These are phyloP conservation scores for Anastrepha obliqua DNA, from an alignment of 1,140 invertebrate genomes.

Conservation along the genomic window DNA sequence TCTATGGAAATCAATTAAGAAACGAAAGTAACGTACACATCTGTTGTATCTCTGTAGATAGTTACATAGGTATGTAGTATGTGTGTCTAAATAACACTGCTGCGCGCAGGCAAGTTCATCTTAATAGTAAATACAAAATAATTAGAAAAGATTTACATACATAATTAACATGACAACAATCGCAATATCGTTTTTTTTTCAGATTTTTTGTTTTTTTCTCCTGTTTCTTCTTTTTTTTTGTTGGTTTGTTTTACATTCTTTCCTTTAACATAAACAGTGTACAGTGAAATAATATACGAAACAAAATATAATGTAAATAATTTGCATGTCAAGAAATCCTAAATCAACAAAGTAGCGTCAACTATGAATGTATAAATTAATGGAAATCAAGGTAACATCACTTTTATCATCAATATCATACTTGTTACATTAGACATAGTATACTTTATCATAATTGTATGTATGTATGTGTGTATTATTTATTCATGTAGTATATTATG, in stretches of 20 bases:
- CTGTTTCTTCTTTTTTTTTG: neutral
- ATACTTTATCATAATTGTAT: neutral
- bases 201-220: neutral
- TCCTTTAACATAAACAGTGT: neutral
- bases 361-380: conserved; percentile 42
- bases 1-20: conserved; percentile 46
- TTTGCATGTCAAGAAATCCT: neutral
- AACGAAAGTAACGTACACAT: conserved; percentile 26
- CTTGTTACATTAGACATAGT: neutral
- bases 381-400: conserved; percentile 50
- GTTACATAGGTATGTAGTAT: conserved; percentile 14
- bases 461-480: neutral
- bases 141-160: conserved; percentile 36
- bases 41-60: neutral
- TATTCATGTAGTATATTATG: conserved; percentile 12
- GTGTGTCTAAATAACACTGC: conserved; percentile 45
- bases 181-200: neutral
- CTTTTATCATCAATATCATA: conserved; percentile 7
- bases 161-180: conserved; percentile 43
- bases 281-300: neutral
- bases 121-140: conserved; percentile 46
- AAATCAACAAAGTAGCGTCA: conserved; percentile 46
- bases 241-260: neutral
- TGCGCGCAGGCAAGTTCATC: conserved; percentile 39
- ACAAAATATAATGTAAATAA: neutral